Percentiles rank a stretch among this genome's conserved stretches.
Evolutionary conservation across 2,888 invertebrate species (phyloP).

Genomic region (Scaptomyza tumidula): DNA sequence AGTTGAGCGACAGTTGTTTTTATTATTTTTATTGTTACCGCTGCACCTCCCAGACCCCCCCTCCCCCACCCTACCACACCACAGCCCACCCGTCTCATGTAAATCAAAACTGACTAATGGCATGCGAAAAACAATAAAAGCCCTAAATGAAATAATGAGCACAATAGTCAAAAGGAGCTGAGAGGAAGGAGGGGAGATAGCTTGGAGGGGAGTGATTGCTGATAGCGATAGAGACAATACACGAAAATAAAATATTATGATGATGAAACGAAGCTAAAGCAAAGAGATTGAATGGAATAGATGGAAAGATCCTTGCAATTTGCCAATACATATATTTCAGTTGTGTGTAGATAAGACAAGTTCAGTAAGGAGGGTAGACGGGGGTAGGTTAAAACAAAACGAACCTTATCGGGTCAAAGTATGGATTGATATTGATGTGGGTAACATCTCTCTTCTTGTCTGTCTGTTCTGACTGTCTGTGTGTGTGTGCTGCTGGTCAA

Average conservation of each 20-base stretch:
- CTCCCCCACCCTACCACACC: conserved; percentile 17
- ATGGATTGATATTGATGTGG: conserved; percentile 64
- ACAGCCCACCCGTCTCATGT: conserved; percentile 47
- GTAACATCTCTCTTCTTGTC: conserved; percentile 19
- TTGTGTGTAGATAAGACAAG: conserved; percentile 23
- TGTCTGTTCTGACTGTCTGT: neutral
- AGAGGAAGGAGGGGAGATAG: neutral
- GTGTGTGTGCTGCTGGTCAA: conserved; percentile 28
- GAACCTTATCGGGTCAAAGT: conserved; percentile 46
- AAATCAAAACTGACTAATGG: conserved; percentile 82
- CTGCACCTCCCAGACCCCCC: conserved; percentile 9
- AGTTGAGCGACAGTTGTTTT: conserved; percentile 81
- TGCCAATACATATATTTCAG: conserved; percentile 41
- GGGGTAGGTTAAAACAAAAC: neutral
- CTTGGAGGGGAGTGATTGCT: conserved; percentile 33
- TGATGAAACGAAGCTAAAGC: conserved; percentile 24
- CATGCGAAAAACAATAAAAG: conserved; percentile 82
- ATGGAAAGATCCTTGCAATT: conserved; percentile 44
- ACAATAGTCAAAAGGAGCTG: conserved; percentile 19
- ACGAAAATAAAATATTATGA: conserved; percentile 27
- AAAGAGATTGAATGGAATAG: neutral
- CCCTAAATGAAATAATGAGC: conserved; percentile 79
- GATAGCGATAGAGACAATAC: neutral
- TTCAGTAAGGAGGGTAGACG: neutral
- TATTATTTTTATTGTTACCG: conserved; percentile 77